A percentile compares a stretch with the other conserved stretches of the same genome.
Conservation (phyloP, 2,113 vertebrate genomes). For the Protobothrops mucrosquamatus region DNA sequence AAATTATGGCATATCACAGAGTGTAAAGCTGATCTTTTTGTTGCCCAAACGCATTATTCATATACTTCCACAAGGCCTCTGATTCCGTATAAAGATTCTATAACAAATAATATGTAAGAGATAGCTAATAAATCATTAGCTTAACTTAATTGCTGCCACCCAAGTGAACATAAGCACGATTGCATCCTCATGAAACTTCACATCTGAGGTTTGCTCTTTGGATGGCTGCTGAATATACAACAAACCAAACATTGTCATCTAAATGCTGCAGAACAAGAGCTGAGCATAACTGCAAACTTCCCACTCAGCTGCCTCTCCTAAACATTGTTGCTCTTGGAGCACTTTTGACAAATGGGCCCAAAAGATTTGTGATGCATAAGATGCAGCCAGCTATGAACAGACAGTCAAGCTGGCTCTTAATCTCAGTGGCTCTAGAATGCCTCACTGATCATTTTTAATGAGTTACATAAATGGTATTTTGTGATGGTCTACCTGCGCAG, state of each 20-base stretch:
- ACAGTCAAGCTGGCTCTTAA: constrained; percentile 11
- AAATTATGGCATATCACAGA: not conserved
- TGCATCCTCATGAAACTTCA: not conserved
- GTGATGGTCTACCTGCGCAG: not conserved
- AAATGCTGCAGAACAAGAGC: not conserved
- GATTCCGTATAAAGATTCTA: not conserved
- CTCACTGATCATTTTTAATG: constrained; percentile 21
- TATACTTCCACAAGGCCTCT: not conserved
- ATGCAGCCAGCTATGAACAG: constrained; percentile 11
- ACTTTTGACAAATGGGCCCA: constrained; percentile 16
- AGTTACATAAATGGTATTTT: constrained; percentile 22
- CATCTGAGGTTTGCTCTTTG: constrained; percentile 6
- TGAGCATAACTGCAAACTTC: not conserved
- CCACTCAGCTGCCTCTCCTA: not conserved
- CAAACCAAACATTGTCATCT: not conserved
- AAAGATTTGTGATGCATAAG: not conserved
- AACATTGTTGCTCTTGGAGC: not conserved
- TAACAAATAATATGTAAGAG: not conserved
- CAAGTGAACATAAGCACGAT: constrained; percentile 3
- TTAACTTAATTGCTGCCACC: not conserved
- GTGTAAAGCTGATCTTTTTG: not conserved
- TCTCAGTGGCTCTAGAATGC: constrained; percentile 13
- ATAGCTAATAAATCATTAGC: not conserved
- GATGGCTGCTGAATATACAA: not conserved
- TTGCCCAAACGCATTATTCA: not conserved